phyloP scores from a whole-genome alignment of 2,113 vertebrate species.

The Marmota flaviventris region DNA sequence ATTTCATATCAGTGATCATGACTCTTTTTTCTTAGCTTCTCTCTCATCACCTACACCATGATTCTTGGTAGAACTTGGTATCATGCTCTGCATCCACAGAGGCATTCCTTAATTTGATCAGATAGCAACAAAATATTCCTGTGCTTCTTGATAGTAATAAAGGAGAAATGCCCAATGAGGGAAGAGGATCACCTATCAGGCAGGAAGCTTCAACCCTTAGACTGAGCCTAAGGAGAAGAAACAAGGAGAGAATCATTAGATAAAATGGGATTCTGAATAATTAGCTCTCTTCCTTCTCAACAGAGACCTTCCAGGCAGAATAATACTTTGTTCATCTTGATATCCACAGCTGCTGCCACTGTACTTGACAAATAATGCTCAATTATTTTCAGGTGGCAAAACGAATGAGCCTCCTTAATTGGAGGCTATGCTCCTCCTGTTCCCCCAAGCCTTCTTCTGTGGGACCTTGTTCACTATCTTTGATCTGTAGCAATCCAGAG shows the following conservation, averaged over 20 bases:
- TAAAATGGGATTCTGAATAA: background rate
- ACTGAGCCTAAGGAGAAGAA: background rate
- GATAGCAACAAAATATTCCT: background rate
- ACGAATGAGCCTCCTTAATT: background rate
- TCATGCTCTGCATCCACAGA: background rate
- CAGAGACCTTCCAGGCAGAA: background rate
- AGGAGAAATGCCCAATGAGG: background rate
- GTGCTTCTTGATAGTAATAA: background rate
- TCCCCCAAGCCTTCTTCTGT: background rate
- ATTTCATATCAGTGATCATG: background rate
- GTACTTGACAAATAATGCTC: background rate
- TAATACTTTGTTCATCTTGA: background rate
- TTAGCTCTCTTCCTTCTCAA: slow-evolving; percentile 1
- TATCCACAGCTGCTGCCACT: background rate
- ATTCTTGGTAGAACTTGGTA: background rate
- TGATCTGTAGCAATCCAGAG: background rate
- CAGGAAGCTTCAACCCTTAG: background rate
- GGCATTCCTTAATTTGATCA: background rate
- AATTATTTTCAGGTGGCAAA: background rate
- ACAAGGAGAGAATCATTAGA: background rate
- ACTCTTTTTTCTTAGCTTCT: background rate
- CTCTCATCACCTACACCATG: background rate
- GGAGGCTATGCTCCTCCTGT: background rate
- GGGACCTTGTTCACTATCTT: background rate
- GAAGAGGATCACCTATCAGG: background rate